Conservation (phyloP, 2,888 invertebrate genomes). For the Agrilus cyanescens region DNA sequence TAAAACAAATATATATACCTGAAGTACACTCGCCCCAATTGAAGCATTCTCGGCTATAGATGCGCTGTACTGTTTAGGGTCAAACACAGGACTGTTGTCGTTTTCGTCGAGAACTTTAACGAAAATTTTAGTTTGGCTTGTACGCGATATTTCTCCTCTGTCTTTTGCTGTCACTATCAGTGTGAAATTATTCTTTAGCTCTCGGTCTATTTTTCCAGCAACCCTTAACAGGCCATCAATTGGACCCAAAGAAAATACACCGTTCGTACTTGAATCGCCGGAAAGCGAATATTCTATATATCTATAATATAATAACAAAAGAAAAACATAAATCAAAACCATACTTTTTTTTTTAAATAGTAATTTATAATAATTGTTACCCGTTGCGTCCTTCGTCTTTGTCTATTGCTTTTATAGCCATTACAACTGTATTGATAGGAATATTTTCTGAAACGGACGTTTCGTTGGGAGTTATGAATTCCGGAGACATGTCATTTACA, state of each 20-base stretch:
- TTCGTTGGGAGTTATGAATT: constrained; percentile 68
- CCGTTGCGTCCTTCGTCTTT: constrained; percentile 86
- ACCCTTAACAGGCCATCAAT: constrained; percentile 81
- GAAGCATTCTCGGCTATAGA: constrained; percentile 88
- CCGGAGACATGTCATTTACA: constrained; percentile 85
- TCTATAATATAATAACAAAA: no score
- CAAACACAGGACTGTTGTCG: constrained; percentile 81
- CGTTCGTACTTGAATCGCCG: constrained; percentile 50
- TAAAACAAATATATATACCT: constrained; percentile 40
- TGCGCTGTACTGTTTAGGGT: constrained; percentile 81
- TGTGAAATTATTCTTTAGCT: constrained; percentile 61
- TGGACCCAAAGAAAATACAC: constrained; percentile 69
- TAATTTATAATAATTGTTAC: no score
- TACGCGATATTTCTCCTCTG: constrained; percentile 71
- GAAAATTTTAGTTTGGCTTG: constrained; percentile 54
- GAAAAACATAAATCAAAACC: constrained; percentile 3
- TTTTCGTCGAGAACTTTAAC: constrained; percentile 78
- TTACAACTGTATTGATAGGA: constrained; percentile 73
- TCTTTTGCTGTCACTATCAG: constrained; percentile 75
- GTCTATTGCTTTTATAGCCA: constrained; percentile 81
- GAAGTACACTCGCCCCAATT: constrained; percentile 80
- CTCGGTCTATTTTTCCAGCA: constrained; percentile 76
- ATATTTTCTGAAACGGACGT: constrained; percentile 77
- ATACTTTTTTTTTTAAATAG: constrained; percentile 33
- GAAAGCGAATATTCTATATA: constrained; percentile 72